Base-by-base conservation (phyloP, 92 coral and sea anemone species). In the Phenganax marumi region DNA sequence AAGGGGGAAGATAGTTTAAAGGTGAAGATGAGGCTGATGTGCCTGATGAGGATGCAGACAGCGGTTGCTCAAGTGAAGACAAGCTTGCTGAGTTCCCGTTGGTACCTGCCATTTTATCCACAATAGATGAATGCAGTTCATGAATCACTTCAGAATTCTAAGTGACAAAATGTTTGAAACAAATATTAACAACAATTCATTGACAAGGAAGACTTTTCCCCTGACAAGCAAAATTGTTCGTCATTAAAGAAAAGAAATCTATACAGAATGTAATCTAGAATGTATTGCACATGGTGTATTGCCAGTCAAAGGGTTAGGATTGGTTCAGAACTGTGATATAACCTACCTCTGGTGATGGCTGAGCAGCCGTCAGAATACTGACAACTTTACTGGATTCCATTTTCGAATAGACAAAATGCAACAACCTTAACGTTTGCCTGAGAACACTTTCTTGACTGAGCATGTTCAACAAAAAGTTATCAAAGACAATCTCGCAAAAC, bases 331-430 rank as follows among this genome's bases (percentile, higher is more conserved):
- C n/a, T 8, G 17, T 23, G 9, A 22, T 10, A 63, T 33, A 2
- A 73, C 78, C 68, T 86, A 96, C 99, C 97, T 96, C 99, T 63
- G 92, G 91, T 1, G 91, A 86, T 85, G 99, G 99, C 70, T 92
- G 97, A 10, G 97, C 86, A 26, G 91, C 88, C 14, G 99, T 96
- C 81, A 96, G 73, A 54, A 96, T 89, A 48, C 90, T 90, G n/a
- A 96, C 89, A 68, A 96, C 92, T 61, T 91, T 96, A 62, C 93
- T 94, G 3, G 99, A 91, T 68, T 96, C 97, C 91, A 96, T 88
- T 84, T 93, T 92, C 1, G 97, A 91, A 77, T 89, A 81, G 48
- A 96, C 91, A 76, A 89, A 96, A 91, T 91, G 93, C 57, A 96
- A 65, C 52, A 96, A 83, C 11, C 99, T 79, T 0, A 96, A 82